Base-by-base conservation (phyloP, 2,888 invertebrate genomes). In the Idaea dimidiata region DNA sequence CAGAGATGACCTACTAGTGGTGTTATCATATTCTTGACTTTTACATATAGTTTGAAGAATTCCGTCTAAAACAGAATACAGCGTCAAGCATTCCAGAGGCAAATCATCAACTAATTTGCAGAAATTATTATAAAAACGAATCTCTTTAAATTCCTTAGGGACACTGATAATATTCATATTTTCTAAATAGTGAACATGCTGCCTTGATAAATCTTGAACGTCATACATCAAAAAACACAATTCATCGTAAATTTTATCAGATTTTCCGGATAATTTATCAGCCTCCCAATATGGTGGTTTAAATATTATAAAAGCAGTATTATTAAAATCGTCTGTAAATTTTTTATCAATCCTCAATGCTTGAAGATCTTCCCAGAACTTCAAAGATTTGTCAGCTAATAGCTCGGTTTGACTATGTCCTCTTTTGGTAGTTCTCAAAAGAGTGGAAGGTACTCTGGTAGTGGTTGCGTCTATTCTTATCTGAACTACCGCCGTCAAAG, bases 211-310 rank as follows among this genome's bases (percentile, higher is more conserved):
- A 70, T 94, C 94, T 74, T 93, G 91, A 56, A 94, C 78, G 73
- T 94, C 93, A 66, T 93, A 94, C 78, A 93, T 83, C 5, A 93
- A 82, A 65, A 77, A 91, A 70, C 93, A 93, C 32, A 94, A 66
- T 67, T 91, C 89, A 65, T 94, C 91, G 73, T 94, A 94, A 63
- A 94, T 86, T 70, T 86, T 86, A 69, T 87, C 86, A 54, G 86
- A 74, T 64, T 72, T 76, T 2, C 85, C 87, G 24, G 87, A 82
- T 60, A 89, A 75, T 16, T 67, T 73, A 18, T 87, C 83, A 0
- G 73, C 58, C 59, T 80, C 72, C 80, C 82, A 85, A 69, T 91
- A 91, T 0, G 91, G 89, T 10, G 92, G 92, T 17, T 82, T 72
- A 76, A 88, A 92, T 31, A 89, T 72, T 57, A 92, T 72, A 72